phyloP scores from a whole-genome alignment of 2,888 invertebrate genomes.

The Chouioia cunea region DNA sequence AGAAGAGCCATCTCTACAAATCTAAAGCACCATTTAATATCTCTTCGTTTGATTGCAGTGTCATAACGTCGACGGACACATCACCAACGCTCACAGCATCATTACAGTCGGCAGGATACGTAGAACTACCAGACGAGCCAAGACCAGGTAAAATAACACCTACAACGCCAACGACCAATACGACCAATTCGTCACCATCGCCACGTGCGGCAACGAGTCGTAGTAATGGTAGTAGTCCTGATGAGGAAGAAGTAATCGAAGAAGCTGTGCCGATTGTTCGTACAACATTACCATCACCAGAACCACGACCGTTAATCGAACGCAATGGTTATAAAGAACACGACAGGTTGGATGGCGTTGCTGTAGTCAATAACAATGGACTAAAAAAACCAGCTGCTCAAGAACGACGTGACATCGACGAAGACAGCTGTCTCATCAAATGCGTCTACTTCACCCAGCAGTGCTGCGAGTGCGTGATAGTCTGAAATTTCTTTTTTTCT shows the following conservation, averaged over 20 bases:
- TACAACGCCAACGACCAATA: constrained; percentile 39
- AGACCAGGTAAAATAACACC: constrained; percentile 55
- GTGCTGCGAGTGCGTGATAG: constrained; percentile 75
- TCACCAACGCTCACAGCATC: constrained; percentile 57
- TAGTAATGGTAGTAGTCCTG: constrained; percentile 32
- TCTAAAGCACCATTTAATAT: too few species aligned
- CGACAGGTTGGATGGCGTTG: constrained; percentile 38
- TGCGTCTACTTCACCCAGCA: constrained; percentile 76
- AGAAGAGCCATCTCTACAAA: too few species aligned
- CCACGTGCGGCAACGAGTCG: constrained; percentile 23
- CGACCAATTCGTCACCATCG: constrained; percentile 29
- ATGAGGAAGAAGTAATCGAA: constrained; percentile 56
- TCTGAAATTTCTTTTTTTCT: constrained; percentile 52
- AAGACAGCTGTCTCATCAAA: constrained; percentile 74
- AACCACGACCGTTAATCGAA: constrained; percentile 59
- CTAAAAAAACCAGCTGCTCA: constrained; percentile 40
- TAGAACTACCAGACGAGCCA: constrained; percentile 60
- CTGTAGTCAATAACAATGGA: background rate
- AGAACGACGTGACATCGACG: constrained; percentile 69
- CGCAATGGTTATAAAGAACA: constrained; percentile 57
- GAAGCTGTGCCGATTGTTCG: constrained; percentile 56
- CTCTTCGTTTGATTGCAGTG: constrained; percentile 51
- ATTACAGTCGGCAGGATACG: constrained; percentile 54
- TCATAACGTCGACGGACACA: constrained; percentile 62
- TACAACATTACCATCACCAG: constrained; percentile 57